Conservation (phyloP, 2,797 vertebrate species). For the Limosa lapponica region DNA sequence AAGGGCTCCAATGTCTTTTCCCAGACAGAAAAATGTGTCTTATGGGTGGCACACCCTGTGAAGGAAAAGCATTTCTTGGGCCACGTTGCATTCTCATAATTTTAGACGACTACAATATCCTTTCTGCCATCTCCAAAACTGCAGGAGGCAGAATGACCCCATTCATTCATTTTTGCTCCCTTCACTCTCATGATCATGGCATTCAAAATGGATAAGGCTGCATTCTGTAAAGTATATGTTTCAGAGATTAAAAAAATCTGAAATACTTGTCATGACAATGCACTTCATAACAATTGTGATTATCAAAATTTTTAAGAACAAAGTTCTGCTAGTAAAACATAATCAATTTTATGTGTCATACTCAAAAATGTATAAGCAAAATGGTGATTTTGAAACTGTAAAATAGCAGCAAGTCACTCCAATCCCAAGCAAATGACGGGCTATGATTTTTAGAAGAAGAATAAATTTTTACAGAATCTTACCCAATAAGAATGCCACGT, state of each 20-base stretch:
- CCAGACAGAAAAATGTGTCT: neutral
- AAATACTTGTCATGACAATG: neutral
- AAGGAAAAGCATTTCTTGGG: neutral
- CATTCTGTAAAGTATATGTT: neutral
- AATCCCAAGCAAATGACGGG: neutral
- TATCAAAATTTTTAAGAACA: neutral
- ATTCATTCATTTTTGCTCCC: neutral
- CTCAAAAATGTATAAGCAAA: neutral
- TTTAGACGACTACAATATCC: neutral
- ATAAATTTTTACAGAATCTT: neutral
- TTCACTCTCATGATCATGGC: neutral
- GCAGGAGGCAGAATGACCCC: neutral
- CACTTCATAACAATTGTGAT: neutral
- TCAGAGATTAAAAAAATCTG: neutral
- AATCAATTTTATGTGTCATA: neutral
- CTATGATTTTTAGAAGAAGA: constrained; percentile 1
- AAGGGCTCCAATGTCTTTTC: neutral
- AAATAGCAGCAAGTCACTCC: neutral
- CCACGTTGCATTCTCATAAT: neutral
- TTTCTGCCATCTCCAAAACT: neutral
- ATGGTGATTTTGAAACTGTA: neutral
- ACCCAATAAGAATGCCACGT: neutral
- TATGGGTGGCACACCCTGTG: rapidly evolving
- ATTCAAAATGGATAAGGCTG: neutral
- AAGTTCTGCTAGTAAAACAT: neutral